phyloP scores from a whole-genome alignment of 2,113 vertebrate genomes.

The Stercorarius parasiticus region DNA sequence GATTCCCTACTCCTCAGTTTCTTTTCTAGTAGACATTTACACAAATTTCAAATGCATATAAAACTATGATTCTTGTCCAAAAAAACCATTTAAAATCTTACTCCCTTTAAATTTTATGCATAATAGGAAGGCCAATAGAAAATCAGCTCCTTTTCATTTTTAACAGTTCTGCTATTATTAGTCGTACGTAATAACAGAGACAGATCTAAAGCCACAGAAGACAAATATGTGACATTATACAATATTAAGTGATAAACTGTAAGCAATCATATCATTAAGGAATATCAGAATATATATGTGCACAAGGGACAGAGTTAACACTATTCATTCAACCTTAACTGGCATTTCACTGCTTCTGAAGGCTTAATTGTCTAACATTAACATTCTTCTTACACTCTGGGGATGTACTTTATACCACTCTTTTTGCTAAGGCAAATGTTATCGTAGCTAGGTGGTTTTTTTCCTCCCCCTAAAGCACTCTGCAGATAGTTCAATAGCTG shows the following conservation, averaged over 20 bases:
- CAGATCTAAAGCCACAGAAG: background rate
- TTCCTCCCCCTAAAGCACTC: background rate
- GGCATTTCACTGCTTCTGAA: background rate
- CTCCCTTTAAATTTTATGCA: background rate
- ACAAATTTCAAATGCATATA: background rate
- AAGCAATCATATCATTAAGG: background rate
- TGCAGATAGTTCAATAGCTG: background rate
- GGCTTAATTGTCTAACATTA: conserved; percentile 9
- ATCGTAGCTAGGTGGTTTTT: background rate
- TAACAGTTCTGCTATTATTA: background rate
- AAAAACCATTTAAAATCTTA: background rate
- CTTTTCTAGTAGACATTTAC: background rate
- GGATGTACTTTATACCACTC: background rate
- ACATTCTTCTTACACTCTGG: background rate
- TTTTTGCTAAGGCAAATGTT: background rate
- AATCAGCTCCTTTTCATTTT: background rate
- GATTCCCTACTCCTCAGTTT: background rate
- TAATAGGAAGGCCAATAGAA: background rate
- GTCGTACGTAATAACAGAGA: background rate
- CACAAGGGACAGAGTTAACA: background rate
- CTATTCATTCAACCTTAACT: background rate
- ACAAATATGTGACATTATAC: background rate
- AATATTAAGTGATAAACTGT: background rate
- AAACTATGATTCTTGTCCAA: background rate
- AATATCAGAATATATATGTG: background rate